A percentile compares a stretch with the other conserved stretches of the same genome.
Conservation (phyloP, 92 coral and sea anemone species). For the Umimayanthus chanpuru region DNA sequence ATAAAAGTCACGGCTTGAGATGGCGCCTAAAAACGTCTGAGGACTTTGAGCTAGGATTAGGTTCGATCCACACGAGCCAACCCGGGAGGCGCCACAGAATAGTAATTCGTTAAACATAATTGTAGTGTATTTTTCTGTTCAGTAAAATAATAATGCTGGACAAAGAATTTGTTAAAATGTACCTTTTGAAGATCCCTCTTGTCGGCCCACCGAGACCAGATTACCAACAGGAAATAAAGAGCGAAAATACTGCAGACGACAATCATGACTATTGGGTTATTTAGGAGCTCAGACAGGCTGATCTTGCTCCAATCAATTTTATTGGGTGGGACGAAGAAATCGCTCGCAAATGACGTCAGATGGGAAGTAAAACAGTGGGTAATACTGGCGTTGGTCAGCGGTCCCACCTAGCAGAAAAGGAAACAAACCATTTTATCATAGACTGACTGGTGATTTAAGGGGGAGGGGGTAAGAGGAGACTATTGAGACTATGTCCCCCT, state of each 20-base stretch:
- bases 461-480: neutral
- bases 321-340: constrained; percentile 95
- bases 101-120: no score
- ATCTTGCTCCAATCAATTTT: constrained; percentile 91
- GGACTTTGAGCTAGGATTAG: no score
- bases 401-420: constrained; percentile 70
- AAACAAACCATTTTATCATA: neutral
- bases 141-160: neutral
- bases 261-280: constrained; percentile 87
- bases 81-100: no score
- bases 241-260: constrained; percentile 87
- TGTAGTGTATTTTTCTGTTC: neutral
- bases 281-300: constrained; percentile 80
- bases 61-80: no score
- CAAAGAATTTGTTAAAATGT: neutral
- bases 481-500: neutral
- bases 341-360: constrained; percentile 90
- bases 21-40: no score
- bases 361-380: constrained; percentile 83
- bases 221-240: constrained; percentile 73
- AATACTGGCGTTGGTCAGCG: constrained; percentile 65
- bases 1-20: no score
- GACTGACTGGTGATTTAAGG: neutral
- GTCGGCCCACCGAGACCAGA: constrained; percentile 95
- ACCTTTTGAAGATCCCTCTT: constrained; percentile 96